Conservation (phyloP, 2,888 invertebrate genomes). For the Melanostoma scalare region DNA sequence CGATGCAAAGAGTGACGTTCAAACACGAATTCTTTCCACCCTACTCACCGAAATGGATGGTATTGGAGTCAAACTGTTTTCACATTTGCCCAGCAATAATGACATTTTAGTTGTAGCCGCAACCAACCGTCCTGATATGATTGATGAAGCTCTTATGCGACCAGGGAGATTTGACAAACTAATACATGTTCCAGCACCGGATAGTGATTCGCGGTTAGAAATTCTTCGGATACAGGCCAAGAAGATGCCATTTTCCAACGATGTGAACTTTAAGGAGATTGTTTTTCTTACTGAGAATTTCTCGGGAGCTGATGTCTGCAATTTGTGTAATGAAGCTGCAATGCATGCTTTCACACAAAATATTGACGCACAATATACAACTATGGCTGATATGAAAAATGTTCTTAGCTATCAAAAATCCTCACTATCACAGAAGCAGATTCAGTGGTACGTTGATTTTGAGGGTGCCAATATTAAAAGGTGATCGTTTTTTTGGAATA, state of each 20-base stretch:
- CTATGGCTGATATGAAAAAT: slow-evolving; percentile 79
- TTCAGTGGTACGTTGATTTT: slow-evolving; percentile 80
- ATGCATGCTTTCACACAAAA: slow-evolving; percentile 84
- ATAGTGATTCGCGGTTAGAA: slow-evolving; percentile 82
- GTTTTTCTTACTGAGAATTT: slow-evolving; percentile 83
- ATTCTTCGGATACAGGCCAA: slow-evolving; percentile 82
- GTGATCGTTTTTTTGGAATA: slow-evolving; percentile 28
- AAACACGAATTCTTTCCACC: slow-evolving; percentile 85
- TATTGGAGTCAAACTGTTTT: slow-evolving; percentile 80
- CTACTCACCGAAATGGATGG: slow-evolving; percentile 87
- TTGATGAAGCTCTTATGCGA: slow-evolving; percentile 85
- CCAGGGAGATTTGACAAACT: slow-evolving; percentile 86
- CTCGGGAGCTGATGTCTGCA: slow-evolving; percentile 86
- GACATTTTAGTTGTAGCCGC: slow-evolving; percentile 85
- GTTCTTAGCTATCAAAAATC: slow-evolving; percentile 81
- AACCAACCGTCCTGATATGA: slow-evolving; percentile 86
- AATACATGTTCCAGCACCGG: slow-evolving; percentile 85
- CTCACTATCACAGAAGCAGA: slow-evolving; percentile 81
- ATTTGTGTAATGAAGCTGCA: slow-evolving; percentile 86
- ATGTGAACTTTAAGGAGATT: slow-evolving; percentile 81
- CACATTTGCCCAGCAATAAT: slow-evolving; percentile 61
- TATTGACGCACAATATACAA: slow-evolving; percentile 79
- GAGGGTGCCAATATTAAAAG: slow-evolving; percentile 75
- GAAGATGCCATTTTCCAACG: slow-evolving; percentile 82
- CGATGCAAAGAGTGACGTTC: slow-evolving; percentile 81